phyloP scores from a whole-genome alignment of 2,888 invertebrate species.

The Taphrorychus bicolor region DNA sequence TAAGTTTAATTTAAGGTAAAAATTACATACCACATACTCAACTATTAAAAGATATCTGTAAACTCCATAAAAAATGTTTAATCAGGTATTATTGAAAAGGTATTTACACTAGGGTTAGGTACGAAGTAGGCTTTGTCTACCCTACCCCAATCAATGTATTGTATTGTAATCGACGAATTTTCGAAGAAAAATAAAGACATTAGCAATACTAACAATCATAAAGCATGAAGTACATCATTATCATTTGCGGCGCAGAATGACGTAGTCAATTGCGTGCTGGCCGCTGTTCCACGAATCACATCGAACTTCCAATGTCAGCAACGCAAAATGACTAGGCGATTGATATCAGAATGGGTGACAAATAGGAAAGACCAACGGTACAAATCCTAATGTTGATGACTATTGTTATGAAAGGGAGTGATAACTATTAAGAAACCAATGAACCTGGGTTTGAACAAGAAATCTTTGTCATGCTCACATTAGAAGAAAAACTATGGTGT shows the following conservation, averaged over 20 bases:
- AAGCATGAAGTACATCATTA: background rate
- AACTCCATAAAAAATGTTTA: too few species aligned
- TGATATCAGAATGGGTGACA: background rate
- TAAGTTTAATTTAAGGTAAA: too few species aligned
- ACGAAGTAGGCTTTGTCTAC: too few species aligned
- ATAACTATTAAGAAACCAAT: too few species aligned
- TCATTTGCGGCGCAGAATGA: slow-evolving; percentile 4
- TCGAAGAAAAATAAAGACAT: background rate
- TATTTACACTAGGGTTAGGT: too few species aligned
- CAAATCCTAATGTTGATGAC: background rate
- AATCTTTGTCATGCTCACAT: too few species aligned
- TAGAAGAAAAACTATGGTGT: too few species aligned
- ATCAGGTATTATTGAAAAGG: too few species aligned
- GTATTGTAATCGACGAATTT: background rate
- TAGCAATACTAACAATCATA: background rate
- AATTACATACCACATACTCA: too few species aligned
- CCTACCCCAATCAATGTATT: too few species aligned
- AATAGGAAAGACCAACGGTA: background rate
- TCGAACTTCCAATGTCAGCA: background rate
- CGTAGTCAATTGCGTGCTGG: slow-evolving; percentile 10
- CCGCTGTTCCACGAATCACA: background rate
- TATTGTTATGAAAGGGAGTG: background rate
- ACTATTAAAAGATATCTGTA: too few species aligned
- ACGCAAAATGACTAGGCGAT: background rate
- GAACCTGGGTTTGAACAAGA: too few species aligned